These are phyloP conservation scores for Drosophila sproati DNA, from an alignment of 1,140 invertebrate species.

Conservation along the genomic window DNA sequence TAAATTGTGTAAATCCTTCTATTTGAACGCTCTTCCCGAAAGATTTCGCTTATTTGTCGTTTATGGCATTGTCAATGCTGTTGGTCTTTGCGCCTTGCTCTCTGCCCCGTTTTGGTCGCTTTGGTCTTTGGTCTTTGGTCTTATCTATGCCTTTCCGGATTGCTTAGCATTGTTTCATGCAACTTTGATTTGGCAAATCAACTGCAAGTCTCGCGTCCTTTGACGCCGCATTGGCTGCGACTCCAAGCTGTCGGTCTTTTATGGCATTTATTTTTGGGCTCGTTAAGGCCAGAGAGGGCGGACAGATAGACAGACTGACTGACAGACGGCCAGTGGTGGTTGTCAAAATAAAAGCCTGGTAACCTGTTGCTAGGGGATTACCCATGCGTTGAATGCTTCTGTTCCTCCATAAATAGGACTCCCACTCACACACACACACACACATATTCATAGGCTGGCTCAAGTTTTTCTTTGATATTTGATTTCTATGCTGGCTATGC, in stretches of 20 bases:
- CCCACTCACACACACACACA: neutral
- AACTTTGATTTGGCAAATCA: constrained; percentile 77
- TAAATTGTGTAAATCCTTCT: constrained; percentile 80
- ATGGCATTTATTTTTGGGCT: constrained; percentile 14
- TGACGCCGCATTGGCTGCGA: constrained; percentile 4
- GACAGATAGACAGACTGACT: neutral
- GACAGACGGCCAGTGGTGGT: constrained; percentile 34
- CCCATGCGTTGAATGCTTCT: constrained; percentile 49
- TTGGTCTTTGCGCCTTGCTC: constrained; percentile 27
- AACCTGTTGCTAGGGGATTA: constrained; percentile 80
- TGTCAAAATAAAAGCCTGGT: constrained; percentile 77
- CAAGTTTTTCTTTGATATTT: constrained; percentile 79
- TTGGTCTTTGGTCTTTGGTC: constrained; percentile 5
- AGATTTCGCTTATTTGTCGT: constrained; percentile 32
- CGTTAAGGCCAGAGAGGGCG: constrained; percentile 25
- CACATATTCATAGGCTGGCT: constrained; percentile 8
- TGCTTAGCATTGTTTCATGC: constrained; percentile 73
- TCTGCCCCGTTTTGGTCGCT: neutral
- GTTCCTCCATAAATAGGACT: neutral
- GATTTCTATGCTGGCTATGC: constrained; percentile 62
- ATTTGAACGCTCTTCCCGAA: constrained; percentile 59
- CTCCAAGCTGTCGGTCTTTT: constrained; percentile 35
- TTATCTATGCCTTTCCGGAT: constrained; percentile 50
- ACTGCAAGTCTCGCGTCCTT: constrained; percentile 47
- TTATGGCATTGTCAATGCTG: constrained; percentile 36